phyloP scores from a whole-genome alignment of 2,113 vertebrate genomes.

The Nanorana parkeri region DNA sequence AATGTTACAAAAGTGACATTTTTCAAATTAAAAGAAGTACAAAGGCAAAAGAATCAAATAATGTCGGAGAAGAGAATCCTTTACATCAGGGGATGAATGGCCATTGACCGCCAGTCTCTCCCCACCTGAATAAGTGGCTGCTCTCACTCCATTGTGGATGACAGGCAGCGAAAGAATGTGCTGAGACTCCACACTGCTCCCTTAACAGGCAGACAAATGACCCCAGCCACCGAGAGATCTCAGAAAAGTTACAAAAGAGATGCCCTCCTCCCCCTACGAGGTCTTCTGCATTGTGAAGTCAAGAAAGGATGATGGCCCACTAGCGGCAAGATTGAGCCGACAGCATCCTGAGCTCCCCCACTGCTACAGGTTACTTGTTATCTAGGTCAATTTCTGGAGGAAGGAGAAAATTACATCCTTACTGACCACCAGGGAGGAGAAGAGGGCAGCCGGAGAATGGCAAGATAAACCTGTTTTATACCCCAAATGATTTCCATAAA shows the following conservation, averaged over 20 bases:
- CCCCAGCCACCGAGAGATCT: constrained; percentile 41
- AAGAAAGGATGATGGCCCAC: constrained; percentile 46
- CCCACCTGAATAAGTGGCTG: neutral
- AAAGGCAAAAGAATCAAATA: neutral
- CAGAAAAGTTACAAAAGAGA: constrained; percentile 24
- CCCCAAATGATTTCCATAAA: constrained; percentile 39
- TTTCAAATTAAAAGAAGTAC: too few relatives aligned
- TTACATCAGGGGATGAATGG: neutral
- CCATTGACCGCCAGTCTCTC: constrained; percentile 18
- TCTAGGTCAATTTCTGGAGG: constrained; percentile 48
- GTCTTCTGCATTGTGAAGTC: neutral
- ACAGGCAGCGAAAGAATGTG: constrained; percentile 42
- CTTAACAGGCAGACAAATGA: constrained; percentile 55
- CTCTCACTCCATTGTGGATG: constrained; percentile 38
- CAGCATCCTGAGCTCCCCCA: constrained; percentile 28
- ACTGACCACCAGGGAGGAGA: constrained; percentile 33
- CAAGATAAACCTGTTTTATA: constrained; percentile 19
- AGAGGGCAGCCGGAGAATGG: constrained; percentile 6
- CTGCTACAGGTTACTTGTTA: constrained; percentile 46
- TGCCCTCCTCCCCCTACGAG: constrained; percentile 36
- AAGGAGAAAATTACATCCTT: constrained; percentile 45
- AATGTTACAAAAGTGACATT: too few relatives aligned
- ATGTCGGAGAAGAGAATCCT: neutral
- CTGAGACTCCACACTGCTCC: constrained; percentile 20
- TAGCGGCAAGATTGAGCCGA: constrained; percentile 7